Conservation (phyloP, 2,797 vertebrate genomes). For the Bradypus variegatus region DNA sequence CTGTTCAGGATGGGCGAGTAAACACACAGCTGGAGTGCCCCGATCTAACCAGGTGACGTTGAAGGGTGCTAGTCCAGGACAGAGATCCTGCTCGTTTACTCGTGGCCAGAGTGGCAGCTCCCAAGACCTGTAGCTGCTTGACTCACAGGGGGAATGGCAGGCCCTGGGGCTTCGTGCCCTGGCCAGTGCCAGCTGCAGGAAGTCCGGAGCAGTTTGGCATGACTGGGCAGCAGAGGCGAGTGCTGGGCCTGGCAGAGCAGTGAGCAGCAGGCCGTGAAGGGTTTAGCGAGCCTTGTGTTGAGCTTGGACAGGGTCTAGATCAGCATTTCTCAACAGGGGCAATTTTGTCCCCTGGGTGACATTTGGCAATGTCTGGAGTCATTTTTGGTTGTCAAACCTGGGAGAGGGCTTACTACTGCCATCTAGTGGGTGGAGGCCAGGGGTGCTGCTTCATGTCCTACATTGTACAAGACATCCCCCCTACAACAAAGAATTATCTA, state of each 20-base stretch:
- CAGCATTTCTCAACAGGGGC: neutral
- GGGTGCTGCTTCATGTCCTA: neutral
- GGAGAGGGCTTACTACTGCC: neutral
- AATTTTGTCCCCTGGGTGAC: neutral
- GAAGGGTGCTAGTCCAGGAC: accelerated
- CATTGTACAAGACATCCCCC: neutral
- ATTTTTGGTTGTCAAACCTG: neutral
- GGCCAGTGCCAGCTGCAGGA: neutral
- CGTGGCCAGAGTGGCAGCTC: neutral
- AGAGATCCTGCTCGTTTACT: neutral
- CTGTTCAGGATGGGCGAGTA: neutral
- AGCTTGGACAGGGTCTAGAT: neutral
- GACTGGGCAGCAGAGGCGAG: neutral
- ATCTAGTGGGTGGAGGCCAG: neutral
- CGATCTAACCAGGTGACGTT: neutral
- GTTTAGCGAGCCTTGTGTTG: accelerated
- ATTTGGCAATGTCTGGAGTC: neutral
- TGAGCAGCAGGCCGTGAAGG: neutral
- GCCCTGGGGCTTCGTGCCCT: accelerated
- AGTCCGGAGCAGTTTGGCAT: neutral
- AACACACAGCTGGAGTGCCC: neutral
- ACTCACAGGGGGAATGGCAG: neutral
- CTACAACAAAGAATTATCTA: neutral
- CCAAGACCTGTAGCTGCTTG: neutral
- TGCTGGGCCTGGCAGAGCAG: neutral